Evolutionary conservation across 2,113 vertebrate species (phyloP).

Genomic region (Crocuta crocuta): DNA sequence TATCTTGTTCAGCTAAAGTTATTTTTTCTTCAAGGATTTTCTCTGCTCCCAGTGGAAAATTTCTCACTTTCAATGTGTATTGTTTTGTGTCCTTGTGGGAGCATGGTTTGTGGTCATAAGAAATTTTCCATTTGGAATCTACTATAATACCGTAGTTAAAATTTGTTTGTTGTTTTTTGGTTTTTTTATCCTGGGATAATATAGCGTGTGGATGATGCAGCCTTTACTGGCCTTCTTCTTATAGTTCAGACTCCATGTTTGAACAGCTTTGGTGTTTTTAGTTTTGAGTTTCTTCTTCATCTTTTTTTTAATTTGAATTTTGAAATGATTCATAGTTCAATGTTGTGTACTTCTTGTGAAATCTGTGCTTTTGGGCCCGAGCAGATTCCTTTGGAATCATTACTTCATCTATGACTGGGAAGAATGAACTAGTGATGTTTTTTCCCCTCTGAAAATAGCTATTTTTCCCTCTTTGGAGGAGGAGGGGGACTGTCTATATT

Average conservation of each 20-base stretch:
- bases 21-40: conserved; percentile 55
- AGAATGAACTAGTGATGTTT: conserved; percentile 45
- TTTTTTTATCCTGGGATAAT: conserved; percentile 82
- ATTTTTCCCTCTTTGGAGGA: not conserved
- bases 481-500: conserved; percentile 1
- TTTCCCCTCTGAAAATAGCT: not conserved
- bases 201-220: conserved; percentile 71
- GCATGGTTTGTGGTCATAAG: conserved; percentile 71
- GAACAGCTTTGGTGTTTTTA: conserved; percentile 77
- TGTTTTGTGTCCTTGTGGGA: conserved; percentile 73
- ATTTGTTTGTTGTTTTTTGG: not conserved
- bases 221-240: conserved; percentile 72
- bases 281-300: conserved; percentile 37
- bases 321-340: conserved; percentile 67
- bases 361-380: conserved; percentile 67
- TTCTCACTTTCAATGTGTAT: conserved; percentile 72
- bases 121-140: conserved; percentile 81
- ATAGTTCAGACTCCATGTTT: conserved; percentile 85
- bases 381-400: conserved; percentile 77
- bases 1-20: conserved; percentile 22
- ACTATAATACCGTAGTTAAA: not conserved
- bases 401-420: conserved; percentile 57
- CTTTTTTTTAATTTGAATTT: conserved; percentile 66
- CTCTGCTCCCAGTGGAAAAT: conserved; percentile 79
- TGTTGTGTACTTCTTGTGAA: conserved; percentile 72